Percentiles rank a stretch among this genome's conserved stretches.
Conservation (phyloP, 1,140 invertebrate species). For the Carcinoscorpius rotundicauda region DNA sequence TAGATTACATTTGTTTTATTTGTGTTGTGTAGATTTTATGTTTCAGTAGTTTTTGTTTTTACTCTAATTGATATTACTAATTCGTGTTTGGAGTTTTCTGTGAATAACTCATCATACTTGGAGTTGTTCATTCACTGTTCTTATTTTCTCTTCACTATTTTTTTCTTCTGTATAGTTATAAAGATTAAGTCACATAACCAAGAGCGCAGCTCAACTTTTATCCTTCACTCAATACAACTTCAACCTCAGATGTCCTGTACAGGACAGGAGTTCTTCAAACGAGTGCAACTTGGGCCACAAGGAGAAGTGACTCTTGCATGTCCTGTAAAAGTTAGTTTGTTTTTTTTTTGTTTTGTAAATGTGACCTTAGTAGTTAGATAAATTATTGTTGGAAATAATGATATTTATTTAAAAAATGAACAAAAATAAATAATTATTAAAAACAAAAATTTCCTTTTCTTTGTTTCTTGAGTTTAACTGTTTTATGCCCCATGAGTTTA, state of each 20-base stretch:
- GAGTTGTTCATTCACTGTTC: no score
- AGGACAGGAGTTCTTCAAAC: constrained; percentile 67
- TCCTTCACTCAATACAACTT: constrained; percentile 71
- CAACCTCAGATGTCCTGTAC: constrained; percentile 61
- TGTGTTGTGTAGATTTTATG: no score
- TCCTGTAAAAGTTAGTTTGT: constrained; percentile 48
- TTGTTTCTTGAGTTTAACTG: background rate
- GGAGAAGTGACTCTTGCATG: constrained; percentile 51
- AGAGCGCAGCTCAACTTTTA: constrained; percentile 38
- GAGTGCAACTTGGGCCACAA: constrained; percentile 52
- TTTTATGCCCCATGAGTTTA: no score
- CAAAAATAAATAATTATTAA: background rate
- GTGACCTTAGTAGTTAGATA: background rate
- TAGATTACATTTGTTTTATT: no score
- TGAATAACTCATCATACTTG: no score
- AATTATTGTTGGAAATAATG: background rate
- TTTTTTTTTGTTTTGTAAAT: background rate
- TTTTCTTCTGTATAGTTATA: no score
- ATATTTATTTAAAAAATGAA: background rate
- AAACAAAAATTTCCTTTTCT: background rate
- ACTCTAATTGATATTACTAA: no score
- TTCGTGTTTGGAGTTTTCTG: no score
- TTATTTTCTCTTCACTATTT: no score
- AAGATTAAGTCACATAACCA: no score
- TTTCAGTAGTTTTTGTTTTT: no score